Evolutionary conservation across 1,140 invertebrate genomes (phyloP).

Genomic region (Diachasmimorpha longicaudata): DNA sequence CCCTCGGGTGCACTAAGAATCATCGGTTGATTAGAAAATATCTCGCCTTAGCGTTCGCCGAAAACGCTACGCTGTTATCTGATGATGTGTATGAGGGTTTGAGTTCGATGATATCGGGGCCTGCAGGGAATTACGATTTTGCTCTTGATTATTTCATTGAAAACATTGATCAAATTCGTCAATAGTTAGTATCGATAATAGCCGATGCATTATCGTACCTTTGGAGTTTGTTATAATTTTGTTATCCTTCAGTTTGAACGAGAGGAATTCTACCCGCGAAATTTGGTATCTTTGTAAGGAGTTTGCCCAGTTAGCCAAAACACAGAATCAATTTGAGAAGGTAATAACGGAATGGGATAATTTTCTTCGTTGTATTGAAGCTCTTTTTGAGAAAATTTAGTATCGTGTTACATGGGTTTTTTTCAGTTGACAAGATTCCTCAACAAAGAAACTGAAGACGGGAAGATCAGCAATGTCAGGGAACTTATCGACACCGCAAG

Average conservation of each 20-base stretch:
- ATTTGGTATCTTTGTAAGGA: neutral
- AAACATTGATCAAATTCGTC: neutral
- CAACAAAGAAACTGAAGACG: neutral
- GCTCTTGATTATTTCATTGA: slow-evolving; percentile 16
- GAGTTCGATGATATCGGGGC: neutral
- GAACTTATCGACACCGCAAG: neutral
- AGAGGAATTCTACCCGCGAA: neutral
- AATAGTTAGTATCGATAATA: neutral
- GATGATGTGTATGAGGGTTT: slow-evolving; percentile 6
- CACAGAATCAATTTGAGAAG: neutral
- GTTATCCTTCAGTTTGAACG: neutral
- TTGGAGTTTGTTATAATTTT: too few species aligned
- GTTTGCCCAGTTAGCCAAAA: neutral
- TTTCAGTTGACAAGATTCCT: neutral
- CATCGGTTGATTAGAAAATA: slow-evolving; percentile 17
- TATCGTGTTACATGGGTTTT: neutral
- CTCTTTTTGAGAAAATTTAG: neutral
- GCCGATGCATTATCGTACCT: too few species aligned
- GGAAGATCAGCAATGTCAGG: neutral
- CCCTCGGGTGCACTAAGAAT: slow-evolving; percentile 18
- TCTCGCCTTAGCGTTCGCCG: neutral
- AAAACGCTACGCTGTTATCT: neutral
- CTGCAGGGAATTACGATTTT: slow-evolving; percentile 11
- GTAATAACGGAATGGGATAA: neutral
- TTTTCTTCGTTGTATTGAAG: neutral